Conservation (phyloP, 2,113 vertebrate species). For the Apteryx owenii region DNA sequence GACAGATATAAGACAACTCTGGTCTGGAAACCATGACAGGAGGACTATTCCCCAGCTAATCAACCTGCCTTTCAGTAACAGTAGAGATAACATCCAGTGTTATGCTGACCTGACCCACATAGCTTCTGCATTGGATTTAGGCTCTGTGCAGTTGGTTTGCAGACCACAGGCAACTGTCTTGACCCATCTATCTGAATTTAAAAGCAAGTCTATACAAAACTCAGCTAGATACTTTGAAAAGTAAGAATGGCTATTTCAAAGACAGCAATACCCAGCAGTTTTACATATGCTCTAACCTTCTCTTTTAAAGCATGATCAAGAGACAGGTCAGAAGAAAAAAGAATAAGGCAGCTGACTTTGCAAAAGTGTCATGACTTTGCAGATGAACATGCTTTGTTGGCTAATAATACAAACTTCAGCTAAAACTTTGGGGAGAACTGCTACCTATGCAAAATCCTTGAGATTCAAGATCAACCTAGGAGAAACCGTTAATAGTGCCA, state of each 20-base stretch:
- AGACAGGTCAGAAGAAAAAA: background rate
- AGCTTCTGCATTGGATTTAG: background rate
- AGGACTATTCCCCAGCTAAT: background rate
- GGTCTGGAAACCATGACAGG: background rate
- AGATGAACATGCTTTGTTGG: constrained; percentile 12
- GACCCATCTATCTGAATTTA: background rate
- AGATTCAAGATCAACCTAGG: constrained; percentile 12
- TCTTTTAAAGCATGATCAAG: background rate
- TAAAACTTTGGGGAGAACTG: constrained; percentile 7
- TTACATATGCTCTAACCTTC: background rate
- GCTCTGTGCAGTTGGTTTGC: accelerated
- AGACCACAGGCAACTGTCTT: background rate
- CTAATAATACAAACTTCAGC: background rate
- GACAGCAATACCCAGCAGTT: background rate
- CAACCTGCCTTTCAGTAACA: accelerated
- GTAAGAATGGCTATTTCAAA: background rate
- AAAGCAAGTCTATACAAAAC: background rate
- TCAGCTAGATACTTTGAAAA: background rate
- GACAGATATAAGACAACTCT: background rate
- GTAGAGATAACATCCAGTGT: background rate
- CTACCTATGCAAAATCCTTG: constrained; percentile 41
- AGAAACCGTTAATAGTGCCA: constrained; percentile 1
- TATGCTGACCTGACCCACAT: accelerated
- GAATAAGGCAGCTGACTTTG: constrained; percentile 15
- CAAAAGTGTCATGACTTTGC: background rate